A percentile compares a stretch with the other conserved stretches of the same genome.
Evolutionary conservation across 2,888 invertebrate genomes (phyloP).

Genomic region (Muschampia plurimacula): DNA sequence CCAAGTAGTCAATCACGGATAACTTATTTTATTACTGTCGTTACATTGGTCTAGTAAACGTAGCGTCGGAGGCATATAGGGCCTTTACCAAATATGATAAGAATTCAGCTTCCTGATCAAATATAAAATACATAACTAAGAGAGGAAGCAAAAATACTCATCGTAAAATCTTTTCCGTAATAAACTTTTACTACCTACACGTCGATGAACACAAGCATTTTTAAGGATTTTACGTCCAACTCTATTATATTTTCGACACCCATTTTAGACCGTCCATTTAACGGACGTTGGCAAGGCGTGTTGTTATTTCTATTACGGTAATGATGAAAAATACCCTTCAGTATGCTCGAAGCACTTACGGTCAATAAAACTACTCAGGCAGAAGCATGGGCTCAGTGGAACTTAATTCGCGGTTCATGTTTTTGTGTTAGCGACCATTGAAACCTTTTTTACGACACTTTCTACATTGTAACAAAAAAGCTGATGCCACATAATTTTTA

Average conservation of each 20-base stretch:
- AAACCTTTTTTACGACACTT: conserved; percentile 31
- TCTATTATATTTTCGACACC: conserved; percentile 11
- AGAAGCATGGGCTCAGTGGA: conserved; percentile 35
- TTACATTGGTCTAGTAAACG: too few relatives aligned
- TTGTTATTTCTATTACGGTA: conserved; percentile 36
- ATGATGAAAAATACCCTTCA: conserved; percentile 33
- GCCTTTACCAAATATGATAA: too few relatives aligned
- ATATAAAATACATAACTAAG: too few relatives aligned
- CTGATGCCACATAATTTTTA: conserved; percentile 21
- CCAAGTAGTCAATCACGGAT: too few relatives aligned
- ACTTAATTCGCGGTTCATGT: conserved; percentile 35
- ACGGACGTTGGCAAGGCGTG: background rate
- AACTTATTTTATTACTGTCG: too few relatives aligned
- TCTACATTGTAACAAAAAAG: conserved; percentile 21
- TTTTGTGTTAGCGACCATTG: conserved; percentile 22
- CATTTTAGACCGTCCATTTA: conserved; percentile 27
- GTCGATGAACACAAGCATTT: background rate
- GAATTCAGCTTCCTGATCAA: too few relatives aligned
- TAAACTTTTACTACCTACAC: background rate
- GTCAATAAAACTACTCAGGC: conserved; percentile 39
- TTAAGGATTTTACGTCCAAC: background rate
- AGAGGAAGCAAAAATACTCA: too few relatives aligned
- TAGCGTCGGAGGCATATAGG: too few relatives aligned
- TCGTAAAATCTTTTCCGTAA: too few relatives aligned
- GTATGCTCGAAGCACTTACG: conserved; percentile 31